Evolutionary conservation across 1,140 invertebrate species (phyloP).

Genomic region (Pinna nobilis): DNA sequence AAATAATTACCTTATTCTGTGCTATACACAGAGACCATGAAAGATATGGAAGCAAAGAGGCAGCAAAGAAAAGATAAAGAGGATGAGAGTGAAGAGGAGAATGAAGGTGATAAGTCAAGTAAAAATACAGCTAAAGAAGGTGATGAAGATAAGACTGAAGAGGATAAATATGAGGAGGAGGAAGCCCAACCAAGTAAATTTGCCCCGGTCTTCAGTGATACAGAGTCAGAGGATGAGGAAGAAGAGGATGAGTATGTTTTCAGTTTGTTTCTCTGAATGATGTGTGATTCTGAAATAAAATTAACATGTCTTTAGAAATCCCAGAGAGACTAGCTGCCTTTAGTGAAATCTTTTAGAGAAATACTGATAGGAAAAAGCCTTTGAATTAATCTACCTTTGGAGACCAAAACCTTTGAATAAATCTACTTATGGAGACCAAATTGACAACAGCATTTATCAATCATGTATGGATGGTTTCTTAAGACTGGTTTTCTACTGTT

Average conservation of each 20-base stretch:
- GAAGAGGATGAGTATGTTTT: slow-evolving; percentile 47
- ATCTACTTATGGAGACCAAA: too few species aligned
- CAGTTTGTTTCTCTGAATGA: not conserved
- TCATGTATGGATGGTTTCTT: too few species aligned
- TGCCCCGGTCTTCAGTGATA: slow-evolving; percentile 60
- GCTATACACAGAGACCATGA: slow-evolving; percentile 10
- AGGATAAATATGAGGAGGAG: slow-evolving; percentile 55
- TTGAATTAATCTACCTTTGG: not conserved
- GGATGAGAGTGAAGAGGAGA: slow-evolving; percentile 16
- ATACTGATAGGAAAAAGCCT: not conserved
- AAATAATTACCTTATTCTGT: too few species aligned
- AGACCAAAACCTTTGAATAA: not conserved
- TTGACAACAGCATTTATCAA: too few species aligned
- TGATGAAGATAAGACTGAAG: slow-evolving; percentile 30
- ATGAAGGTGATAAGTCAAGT: slow-evolving; percentile 18
- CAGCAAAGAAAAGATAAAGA: slow-evolving; percentile 9
- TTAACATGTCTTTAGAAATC: too few species aligned
- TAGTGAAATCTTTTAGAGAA: too few species aligned
- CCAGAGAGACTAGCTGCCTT: too few species aligned
- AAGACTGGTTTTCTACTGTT: too few species aligned
- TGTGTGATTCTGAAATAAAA: slow-evolving; percentile 1
- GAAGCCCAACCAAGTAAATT: slow-evolving; percentile 53
- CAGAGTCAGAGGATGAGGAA: slow-evolving; percentile 57
- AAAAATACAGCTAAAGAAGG: too few species aligned
- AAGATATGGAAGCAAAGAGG: slow-evolving; percentile 7